Base-by-base conservation (phyloP, 2,113 vertebrate species). In the Campylorhamphus procurvoides region DNA sequence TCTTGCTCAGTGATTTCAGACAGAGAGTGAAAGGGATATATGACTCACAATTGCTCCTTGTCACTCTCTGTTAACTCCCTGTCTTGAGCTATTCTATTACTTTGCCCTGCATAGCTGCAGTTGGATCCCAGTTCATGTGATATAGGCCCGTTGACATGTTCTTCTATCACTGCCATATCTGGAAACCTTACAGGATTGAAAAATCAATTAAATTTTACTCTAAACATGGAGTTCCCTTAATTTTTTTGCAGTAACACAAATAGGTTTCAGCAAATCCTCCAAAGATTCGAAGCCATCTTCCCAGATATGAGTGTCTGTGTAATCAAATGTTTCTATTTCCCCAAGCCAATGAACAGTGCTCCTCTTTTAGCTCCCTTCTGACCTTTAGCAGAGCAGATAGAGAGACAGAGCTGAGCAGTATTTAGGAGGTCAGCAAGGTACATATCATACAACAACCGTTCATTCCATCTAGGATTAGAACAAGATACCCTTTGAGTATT, bases 1-100 rank as follows among this genome's bases (percentile, higher is more conserved):
- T 99, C 99, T 95, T 99, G 99, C 97, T 99, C 99, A 97, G 99
- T 99, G 98, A 99, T 99, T 98, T 99, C 99, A 97, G 99, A 99
- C 50, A 99, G 14, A 50, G 25, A 25, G 49, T 50, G 25, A 50
- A 98, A 80, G 99, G 98, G 97, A 89, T 98, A 99, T 90, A 99
- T 98, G 95, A 98, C 98, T 92, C 98, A 98, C 47, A 99, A 98
- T 80, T 99, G 99, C 94, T 99, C 99, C 37, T 98, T 98, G 97
- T 99, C 99, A 63, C 97, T 98, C 83, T 99, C 99, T 77, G 99
- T 98, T 94, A 99, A 96, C 90, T 99, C 99, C 2, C 99, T 99
- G 95, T 99, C 99, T 97, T 99, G 98, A 81, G 99, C 99, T 97
- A 99, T 94, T 85, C 99, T 98, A 93, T 98, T 99, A 94, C 98